phyloP scores from a whole-genome alignment of 2,888 invertebrate genomes.

The Drosophila mercatorum region DNA sequence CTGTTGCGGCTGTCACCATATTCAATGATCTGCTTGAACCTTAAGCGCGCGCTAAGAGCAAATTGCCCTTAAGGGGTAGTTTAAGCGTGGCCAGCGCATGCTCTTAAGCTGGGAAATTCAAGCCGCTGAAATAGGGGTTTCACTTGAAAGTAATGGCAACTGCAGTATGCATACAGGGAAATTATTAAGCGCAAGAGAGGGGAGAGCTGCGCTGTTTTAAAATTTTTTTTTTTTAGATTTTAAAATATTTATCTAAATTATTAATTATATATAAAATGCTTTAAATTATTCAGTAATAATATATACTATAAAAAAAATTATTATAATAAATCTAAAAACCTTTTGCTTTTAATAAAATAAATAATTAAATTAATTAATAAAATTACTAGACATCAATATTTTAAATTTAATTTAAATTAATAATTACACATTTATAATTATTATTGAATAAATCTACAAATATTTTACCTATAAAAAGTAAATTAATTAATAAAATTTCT shows the following conservation, averaged over 20 bases:
- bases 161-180: conserved; percentile 6
- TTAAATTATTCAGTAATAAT: too few relatives aligned
- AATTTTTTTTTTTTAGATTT: not conserved
- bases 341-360: too few relatives aligned
- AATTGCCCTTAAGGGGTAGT: conserved; percentile 24
- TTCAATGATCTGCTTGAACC: conserved; percentile 29
- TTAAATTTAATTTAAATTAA: too few relatives aligned
- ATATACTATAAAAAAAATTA: too few relatives aligned
- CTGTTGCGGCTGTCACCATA: conserved; percentile 2
- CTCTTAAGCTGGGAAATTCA: conserved; percentile 13
- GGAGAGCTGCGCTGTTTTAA: not conserved
- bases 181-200: not conserved
- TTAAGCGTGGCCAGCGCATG: not conserved
- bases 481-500: too few relatives aligned
- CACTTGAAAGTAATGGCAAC: not conserved
- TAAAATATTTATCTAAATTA: not conserved
- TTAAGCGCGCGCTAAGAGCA: conserved; percentile 18
- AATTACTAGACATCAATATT: too few relatives aligned
- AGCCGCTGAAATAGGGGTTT: not conserved
- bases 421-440: too few relatives aligned
- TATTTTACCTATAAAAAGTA: too few relatives aligned
- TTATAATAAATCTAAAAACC: too few relatives aligned
- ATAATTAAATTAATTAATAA: too few relatives aligned
- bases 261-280: too few relatives aligned
- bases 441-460: too few relatives aligned